These are phyloP conservation scores for Atherinomorus stipes DNA, from an alignment of 2,113 vertebrate genomes.

Conservation along the genomic window DNA sequence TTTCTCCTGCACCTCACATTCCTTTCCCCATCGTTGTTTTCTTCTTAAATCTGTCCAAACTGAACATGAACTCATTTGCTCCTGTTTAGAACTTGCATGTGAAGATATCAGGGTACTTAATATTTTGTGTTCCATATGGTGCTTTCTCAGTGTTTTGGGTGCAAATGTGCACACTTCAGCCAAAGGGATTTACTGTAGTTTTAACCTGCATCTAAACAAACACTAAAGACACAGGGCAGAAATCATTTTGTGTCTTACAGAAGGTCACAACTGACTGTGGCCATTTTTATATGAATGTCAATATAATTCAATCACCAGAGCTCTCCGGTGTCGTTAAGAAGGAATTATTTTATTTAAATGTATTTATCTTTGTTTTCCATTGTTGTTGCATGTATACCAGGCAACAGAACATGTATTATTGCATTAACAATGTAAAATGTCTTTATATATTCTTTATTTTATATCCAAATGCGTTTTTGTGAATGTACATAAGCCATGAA, in stretches of 20 bases:
- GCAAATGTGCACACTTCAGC: conserved; percentile 27
- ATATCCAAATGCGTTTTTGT: conserved; percentile 57
- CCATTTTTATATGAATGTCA: conserved; percentile 60
- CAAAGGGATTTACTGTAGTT: conserved; percentile 57
- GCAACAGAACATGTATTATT: conserved; percentile 41
- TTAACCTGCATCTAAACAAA: conserved; percentile 14
- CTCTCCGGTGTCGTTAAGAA: conserved; percentile 77
- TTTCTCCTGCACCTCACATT: conserved; percentile 49
- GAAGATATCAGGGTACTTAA: conserved; percentile 72
- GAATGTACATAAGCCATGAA: conserved; percentile 60
- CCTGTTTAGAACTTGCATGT: conserved; percentile 19
- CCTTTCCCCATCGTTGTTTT: too few relatives aligned
- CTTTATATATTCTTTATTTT: conserved; percentile 51
- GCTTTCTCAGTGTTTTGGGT: conserved; percentile 38
- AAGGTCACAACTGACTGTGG: conserved; percentile 31
- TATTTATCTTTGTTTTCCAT: conserved; percentile 52
- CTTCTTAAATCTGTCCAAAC: conserved; percentile 27
- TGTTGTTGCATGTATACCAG: conserved; percentile 50
- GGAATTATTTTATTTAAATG: conserved; percentile 69
- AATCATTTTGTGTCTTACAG: conserved; percentile 27
- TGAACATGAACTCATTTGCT: conserved; percentile 16
- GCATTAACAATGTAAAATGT: conserved; percentile 32
- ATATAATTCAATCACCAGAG: conserved; percentile 31
- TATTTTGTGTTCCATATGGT: conserved; percentile 43
- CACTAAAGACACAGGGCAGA: not conserved